Evolutionary conservation across 2,113 vertebrate genomes (phyloP).

Genomic region (Lophura nycthemera): DNA sequence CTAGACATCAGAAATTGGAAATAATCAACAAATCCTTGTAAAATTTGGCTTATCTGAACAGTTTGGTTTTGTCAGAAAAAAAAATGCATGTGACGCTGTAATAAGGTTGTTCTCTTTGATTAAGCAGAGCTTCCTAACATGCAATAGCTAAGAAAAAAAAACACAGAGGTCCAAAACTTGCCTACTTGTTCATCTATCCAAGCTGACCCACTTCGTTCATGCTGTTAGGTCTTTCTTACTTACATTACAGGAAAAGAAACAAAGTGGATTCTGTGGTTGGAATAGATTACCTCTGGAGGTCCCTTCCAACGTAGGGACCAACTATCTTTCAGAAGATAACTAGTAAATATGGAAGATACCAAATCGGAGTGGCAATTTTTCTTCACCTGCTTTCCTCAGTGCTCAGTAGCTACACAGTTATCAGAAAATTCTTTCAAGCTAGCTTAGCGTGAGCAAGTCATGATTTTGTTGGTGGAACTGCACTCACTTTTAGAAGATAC

Average conservation of each 20-base stretch:
- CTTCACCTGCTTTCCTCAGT: not conserved
- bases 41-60: not conserved
- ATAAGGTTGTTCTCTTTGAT: not conserved
- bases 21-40: not conserved
- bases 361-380: not conserved
- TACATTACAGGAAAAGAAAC: not conserved
- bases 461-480: not conserved
- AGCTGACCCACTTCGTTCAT: not conserved
- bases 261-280: fast-evolving
- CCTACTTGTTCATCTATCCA: not conserved
- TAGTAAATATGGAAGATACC: not conserved
- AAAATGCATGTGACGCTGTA: no score
- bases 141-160: not conserved
- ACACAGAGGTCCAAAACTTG: not conserved
- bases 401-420: not conserved
- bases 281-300: not conserved
- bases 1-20: not conserved
- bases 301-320: not conserved
- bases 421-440: not conserved
- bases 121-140: not conserved
- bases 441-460: not conserved
- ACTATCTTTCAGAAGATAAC: not conserved
- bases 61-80: not conserved
- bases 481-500: not conserved
- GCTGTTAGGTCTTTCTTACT: not conserved